Conservation (phyloP, 2,888 invertebrate genomes). For the Agelastica alni region DNA sequence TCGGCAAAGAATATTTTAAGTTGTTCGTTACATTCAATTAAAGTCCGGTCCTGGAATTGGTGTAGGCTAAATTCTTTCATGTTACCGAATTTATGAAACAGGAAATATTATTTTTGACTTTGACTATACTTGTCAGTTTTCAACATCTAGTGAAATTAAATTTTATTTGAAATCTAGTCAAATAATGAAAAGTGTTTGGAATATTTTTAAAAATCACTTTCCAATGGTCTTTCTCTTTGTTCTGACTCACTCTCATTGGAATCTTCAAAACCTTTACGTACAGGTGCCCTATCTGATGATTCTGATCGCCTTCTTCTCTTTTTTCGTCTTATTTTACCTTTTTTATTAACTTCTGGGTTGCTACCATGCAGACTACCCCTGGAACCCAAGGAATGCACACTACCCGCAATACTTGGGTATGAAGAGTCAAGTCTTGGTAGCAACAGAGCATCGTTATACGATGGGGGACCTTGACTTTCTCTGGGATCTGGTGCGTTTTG, state of each 20-base stretch:
- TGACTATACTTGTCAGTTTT: too few relatives aligned
- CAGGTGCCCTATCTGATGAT: conserved; percentile 40
- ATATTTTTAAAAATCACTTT: conserved; percentile 49
- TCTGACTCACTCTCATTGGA: conserved; percentile 35
- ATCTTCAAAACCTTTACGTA: conserved; percentile 35
- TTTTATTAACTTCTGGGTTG: conserved; percentile 45
- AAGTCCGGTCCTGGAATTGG: too few relatives aligned
- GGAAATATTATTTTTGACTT: too few relatives aligned
- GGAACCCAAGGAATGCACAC: conserved; percentile 47
- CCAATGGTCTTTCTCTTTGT: conserved; percentile 37
- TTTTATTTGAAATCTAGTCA: too few relatives aligned
- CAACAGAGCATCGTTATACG: conserved; percentile 76
- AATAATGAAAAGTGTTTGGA: too few relatives aligned
- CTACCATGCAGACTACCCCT: conserved; percentile 43
- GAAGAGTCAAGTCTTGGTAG: conserved; percentile 72
- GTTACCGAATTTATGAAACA: too few relatives aligned
- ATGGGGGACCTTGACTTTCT: conserved; percentile 72
- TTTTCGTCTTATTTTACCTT: conserved; percentile 42
- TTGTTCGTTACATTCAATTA: too few relatives aligned
- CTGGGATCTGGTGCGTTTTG: conserved; percentile 70
- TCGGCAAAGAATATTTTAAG: too few relatives aligned
- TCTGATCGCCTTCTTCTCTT: conserved; percentile 44
- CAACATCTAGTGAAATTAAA: too few relatives aligned
- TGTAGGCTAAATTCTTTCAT: too few relatives aligned
- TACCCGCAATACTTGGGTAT: conserved; percentile 57